Evolutionary conservation across 2,797 vertebrate genomes (phyloP).

Genomic region (Telmatherina bonti): DNA sequence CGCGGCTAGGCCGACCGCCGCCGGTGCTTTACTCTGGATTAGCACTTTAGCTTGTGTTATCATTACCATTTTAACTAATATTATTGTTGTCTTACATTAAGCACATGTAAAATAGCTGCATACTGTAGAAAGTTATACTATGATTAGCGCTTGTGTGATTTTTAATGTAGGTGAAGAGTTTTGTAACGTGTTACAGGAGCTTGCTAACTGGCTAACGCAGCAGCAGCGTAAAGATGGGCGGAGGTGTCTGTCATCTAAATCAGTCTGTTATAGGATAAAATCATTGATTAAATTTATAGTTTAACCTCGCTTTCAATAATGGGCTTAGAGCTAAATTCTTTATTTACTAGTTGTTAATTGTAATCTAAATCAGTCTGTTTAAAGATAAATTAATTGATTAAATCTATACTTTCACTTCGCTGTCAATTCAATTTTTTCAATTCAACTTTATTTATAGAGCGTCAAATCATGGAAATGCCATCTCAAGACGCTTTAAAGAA

Average conservation of each 20-base stretch:
- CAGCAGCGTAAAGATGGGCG: not conserved
- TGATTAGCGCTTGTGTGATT: rapidly evolving
- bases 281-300: too few relatives aligned
- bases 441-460: too few relatives aligned
- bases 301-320: too few relatives aligned
- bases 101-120: not conserved
- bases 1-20: conserved; percentile 42
- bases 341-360: too few relatives aligned
- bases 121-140: rapidly evolving
- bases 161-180: too few relatives aligned
- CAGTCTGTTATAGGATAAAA: too few relatives aligned
- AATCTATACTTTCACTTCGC: too few relatives aligned
- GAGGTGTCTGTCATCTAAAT: not conserved
- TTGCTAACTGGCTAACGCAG: conserved; percentile 2
- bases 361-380: not conserved
- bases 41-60: conserved; percentile 23
- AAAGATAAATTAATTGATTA: not conserved
- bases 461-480: too few relatives aligned
- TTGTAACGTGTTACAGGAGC: not conserved
- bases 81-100: not conserved
- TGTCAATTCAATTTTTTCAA: too few relatives aligned
- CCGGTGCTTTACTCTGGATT: conserved; percentile 39
- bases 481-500: too few relatives aligned
- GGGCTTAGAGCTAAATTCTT: too few relatives aligned
- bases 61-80: not conserved